A percentile compares a stretch with the other conserved stretches of the same genome.
These are phyloP conservation scores for Drosophila borealis DNA, from an alignment of 2,888 invertebrate species.

Conservation along the genomic window DNA sequence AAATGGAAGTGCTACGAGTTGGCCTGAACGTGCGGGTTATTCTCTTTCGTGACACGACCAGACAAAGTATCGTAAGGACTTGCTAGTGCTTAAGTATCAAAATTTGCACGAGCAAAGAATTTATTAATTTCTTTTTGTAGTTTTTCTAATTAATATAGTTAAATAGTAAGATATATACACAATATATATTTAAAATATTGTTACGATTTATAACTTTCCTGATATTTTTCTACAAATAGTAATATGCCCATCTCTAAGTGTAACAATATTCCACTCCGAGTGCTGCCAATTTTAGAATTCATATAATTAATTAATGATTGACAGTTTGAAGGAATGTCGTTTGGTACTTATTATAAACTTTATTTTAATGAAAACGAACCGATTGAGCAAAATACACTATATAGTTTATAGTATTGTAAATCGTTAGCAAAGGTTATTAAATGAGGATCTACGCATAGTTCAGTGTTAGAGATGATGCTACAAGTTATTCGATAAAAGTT, in stretches of 20 bases:
- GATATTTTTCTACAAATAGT: too few relatives aligned
- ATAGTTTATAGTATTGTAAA: background rate
- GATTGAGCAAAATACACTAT: background rate
- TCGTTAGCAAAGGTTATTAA: background rate
- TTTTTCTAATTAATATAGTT: background rate
- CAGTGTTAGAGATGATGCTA: too few relatives aligned
- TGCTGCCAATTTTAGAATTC: background rate
- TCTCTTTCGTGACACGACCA: background rate
- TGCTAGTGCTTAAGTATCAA: background rate
- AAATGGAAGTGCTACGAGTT: background rate
- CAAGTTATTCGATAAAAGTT: too few relatives aligned
- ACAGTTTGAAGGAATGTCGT: constrained; percentile 3
- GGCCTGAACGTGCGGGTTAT: too few relatives aligned
- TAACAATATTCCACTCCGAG: background rate
- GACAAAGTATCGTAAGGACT: too few relatives aligned
- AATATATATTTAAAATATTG: background rate
- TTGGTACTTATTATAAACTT: background rate
- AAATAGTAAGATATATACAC: background rate
- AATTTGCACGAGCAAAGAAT: background rate
- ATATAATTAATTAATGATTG: constrained; percentile 1
- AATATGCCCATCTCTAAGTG: background rate
- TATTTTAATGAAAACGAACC: background rate
- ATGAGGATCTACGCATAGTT: too few relatives aligned
- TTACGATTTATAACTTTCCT: too few relatives aligned
- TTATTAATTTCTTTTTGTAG: background rate